A percentile compares a stretch with the other conserved stretches of the same genome.
These are phyloP conservation scores for Ailuropoda melanoleuca DNA, from an alignment of 2,113 vertebrate species.

Conservation along the genomic window DNA sequence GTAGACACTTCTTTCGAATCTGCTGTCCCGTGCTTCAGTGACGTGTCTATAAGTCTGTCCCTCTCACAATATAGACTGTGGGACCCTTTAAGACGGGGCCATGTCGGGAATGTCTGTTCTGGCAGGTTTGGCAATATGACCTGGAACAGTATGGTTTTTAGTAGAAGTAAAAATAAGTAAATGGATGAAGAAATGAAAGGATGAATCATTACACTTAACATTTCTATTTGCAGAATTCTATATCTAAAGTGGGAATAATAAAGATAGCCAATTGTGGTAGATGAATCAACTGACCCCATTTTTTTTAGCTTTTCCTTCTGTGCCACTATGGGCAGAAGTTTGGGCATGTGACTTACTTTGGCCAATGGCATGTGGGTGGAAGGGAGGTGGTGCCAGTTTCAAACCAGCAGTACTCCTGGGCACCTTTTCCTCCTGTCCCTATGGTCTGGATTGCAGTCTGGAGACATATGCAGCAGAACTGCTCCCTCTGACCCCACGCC, in stretches of 20 bases:
- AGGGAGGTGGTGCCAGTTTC: accelerated
- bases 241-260: neutral
- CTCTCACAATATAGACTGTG: neutral
- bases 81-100: neutral
- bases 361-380: neutral
- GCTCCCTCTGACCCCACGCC: neutral
- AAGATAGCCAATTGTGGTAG: neutral
- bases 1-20: neutral
- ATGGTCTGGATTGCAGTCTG: accelerated
- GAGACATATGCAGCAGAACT: neutral
- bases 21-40: accelerated
- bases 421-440: neutral
- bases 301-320: neutral
- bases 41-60: accelerated
- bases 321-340: neutral
- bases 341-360: neutral
- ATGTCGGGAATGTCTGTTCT: neutral
- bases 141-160: neutral
- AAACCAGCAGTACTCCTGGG: neutral
- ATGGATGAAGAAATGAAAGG: neutral
- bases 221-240: neutral
- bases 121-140: neutral
- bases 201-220: neutral
- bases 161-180: neutral
- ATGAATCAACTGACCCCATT: neutral